These are phyloP conservation scores for Arnoldichthys spilopterus DNA, from an alignment of 2,797 vertebrate species.

Conservation along the genomic window DNA sequence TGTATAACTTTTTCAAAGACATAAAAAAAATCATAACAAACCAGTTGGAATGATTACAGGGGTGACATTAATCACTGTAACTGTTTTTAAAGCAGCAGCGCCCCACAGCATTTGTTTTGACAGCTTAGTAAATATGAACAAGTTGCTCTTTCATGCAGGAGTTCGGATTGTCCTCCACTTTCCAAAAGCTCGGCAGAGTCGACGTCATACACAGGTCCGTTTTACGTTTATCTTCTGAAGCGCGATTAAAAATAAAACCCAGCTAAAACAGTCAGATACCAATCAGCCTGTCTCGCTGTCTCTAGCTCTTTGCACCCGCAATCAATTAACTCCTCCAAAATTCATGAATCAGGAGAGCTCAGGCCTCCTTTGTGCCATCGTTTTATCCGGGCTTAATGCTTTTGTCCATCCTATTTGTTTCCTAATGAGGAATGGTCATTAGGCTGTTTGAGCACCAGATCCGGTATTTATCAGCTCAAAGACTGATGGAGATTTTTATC, in stretches of 20 bases:
- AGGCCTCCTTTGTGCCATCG: conserved; percentile 54
- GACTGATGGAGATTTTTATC: conserved; percentile 62
- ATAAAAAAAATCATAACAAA: conserved; percentile 13
- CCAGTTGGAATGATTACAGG: neutral
- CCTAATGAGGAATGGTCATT: conserved; percentile 64
- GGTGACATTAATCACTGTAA: neutral
- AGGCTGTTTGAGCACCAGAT: conserved; percentile 48
- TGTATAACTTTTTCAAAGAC: neutral
- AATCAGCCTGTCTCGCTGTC: conserved; percentile 61
- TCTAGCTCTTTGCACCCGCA: conserved; percentile 61
- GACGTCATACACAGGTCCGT: neutral
- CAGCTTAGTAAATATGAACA: conserved; percentile 5
- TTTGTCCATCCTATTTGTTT: conserved; percentile 66
- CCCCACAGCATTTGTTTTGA: conserved; percentile 2
- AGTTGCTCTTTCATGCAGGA: too few relatives aligned
- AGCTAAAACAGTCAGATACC: conserved; percentile 69
- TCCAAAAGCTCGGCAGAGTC: neutral
- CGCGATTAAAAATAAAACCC: conserved; percentile 63
- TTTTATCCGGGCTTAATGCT: conserved; percentile 65
- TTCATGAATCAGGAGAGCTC: conserved; percentile 55
- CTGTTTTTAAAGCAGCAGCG: neutral
- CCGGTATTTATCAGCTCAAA: conserved; percentile 49
- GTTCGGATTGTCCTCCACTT: conserved; percentile 9
- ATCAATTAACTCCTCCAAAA: conserved; percentile 68
- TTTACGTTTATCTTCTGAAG: conserved; percentile 68